These are phyloP conservation scores for Heterotis niloticus DNA, from an alignment of 2,113 vertebrate species.

Conservation along the genomic window DNA sequence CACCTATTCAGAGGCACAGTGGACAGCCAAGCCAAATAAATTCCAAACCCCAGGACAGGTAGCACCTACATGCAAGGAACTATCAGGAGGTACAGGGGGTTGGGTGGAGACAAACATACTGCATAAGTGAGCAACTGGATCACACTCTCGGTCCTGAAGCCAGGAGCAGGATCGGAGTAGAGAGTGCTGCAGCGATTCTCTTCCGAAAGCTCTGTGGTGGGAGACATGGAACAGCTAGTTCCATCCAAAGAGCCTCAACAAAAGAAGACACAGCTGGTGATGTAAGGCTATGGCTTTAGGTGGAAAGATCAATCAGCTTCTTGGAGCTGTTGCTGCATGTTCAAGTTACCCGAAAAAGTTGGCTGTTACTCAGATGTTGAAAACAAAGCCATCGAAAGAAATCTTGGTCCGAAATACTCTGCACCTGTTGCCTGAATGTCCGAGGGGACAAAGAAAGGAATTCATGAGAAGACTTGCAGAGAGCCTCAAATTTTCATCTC, in stretches of 20 bases:
- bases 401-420: neutral
- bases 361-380: neutral
- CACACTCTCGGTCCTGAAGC: neutral
- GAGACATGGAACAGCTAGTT: neutral
- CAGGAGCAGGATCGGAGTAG: neutral
- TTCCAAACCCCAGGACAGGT: constrained; percentile 45
- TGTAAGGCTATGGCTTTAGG: too few relatives aligned
- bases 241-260: neutral
- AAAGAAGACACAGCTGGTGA: neutral
- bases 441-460: neutral
- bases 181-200: too few relatives aligned
- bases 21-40: constrained; percentile 42
- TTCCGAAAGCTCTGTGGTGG: neutral
- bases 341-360: too few relatives aligned
- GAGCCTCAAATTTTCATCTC: neutral
- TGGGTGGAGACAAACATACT: constrained; percentile 1
- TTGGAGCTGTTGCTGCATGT: too few relatives aligned
- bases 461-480: neutral
- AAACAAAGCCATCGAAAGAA: neutral
- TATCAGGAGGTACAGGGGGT: constrained; percentile 8
- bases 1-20: constrained; percentile 37
- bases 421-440: neutral
- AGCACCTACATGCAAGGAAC: constrained; percentile 54
- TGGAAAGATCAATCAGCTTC: too few relatives aligned
- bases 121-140: neutral